phyloP scores from a whole-genome alignment of 2,888 invertebrate genomes.

The Zootermopsis nevadensis region DNA sequence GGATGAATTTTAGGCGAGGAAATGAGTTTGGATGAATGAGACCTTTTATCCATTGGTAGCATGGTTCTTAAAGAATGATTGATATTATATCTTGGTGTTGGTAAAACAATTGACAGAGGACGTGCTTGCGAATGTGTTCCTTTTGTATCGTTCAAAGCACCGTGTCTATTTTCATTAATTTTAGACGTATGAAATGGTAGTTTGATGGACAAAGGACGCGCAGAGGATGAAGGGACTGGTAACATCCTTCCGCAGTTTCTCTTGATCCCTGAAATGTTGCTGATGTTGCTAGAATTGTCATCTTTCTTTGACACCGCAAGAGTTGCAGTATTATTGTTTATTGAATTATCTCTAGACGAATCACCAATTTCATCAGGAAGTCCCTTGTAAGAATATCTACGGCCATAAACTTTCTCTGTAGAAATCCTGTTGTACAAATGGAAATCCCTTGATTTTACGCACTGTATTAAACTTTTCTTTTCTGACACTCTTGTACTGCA shows the following conservation, averaged over 20 bases:
- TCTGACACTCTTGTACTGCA: not conserved
- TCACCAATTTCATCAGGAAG: slow-evolving; percentile 6
- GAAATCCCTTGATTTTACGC: slow-evolving; percentile 4
- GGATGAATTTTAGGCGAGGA: slow-evolving; percentile 12
- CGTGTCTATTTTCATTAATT: not conserved
- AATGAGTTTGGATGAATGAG: slow-evolving; percentile 7
- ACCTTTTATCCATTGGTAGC: not conserved
- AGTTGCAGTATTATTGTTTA: slow-evolving; percentile 33
- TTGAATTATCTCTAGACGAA: slow-evolving; percentile 22
- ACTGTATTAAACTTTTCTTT: not conserved
- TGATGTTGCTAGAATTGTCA: not conserved
- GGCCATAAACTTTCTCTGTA: slow-evolving; percentile 15
- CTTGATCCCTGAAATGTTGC: slow-evolving; percentile 17
- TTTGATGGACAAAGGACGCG: slow-evolving; percentile 32
- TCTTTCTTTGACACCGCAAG: not conserved
- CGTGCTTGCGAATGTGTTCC: slow-evolving; percentile 21
- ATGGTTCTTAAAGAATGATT: slow-evolving; percentile 19
- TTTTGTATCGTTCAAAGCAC: not conserved
- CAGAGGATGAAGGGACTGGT: slow-evolving; percentile 39
- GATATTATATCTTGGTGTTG: slow-evolving; percentile 32
- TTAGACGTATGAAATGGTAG: slow-evolving; percentile 20
- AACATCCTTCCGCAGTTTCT: slow-evolving; percentile 35
- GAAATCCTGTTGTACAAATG: slow-evolving; percentile 16
- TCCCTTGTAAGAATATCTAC: not conserved
- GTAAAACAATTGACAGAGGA: slow-evolving; percentile 38